Conservation (phyloP, 2,113 vertebrate genomes). For the Perca schrenkii region DNA sequence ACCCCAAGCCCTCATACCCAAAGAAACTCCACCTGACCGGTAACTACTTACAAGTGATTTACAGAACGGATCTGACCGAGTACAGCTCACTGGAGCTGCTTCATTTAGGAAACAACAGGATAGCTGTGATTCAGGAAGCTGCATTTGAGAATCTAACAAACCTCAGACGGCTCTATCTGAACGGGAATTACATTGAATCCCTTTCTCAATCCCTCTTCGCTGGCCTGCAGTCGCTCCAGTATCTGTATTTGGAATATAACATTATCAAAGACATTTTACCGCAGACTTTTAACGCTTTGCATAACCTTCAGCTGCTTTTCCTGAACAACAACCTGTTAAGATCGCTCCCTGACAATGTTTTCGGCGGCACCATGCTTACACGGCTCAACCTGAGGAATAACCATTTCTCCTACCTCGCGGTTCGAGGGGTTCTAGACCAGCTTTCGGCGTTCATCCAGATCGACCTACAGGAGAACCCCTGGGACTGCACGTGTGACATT, state of each 20-base stretch:
- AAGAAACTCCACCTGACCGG: conserved; percentile 99
- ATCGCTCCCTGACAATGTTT: conserved; percentile 92
- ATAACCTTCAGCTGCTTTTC: conserved; percentile 95
- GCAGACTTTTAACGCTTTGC: conserved; percentile 91
- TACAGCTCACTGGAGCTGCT: conserved; percentile 95
- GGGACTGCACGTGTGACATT: conserved; percentile 97
- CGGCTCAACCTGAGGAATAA: conserved; percentile 97
- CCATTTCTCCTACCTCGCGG: conserved; percentile 94
- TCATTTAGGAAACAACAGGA: conserved; percentile 96
- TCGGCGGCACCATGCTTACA: conserved; percentile 93
- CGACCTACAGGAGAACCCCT: conserved; percentile 98
- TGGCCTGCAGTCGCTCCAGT: conserved; percentile 95
- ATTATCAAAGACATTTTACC: conserved; percentile 97
- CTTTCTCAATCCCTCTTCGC: conserved; percentile 91
- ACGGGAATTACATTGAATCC: conserved; percentile 97
- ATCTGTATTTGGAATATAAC: conserved; percentile 98
- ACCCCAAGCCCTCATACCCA: conserved; percentile 93
- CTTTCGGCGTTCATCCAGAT: conserved; percentile 98
- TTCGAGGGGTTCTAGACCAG: conserved; percentile 95
- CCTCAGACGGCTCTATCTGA: conserved; percentile 95
- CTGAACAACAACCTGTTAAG: conserved; percentile 97
- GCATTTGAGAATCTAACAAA: conserved; percentile 96
- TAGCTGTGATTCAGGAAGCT: conserved; percentile 94
- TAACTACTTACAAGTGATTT: conserved; percentile 94
- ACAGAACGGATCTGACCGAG: conserved; percentile 90